Base-by-base conservation (phyloP, 2,888 invertebrate genomes). In the Drosophila flavopinicola region DNA sequence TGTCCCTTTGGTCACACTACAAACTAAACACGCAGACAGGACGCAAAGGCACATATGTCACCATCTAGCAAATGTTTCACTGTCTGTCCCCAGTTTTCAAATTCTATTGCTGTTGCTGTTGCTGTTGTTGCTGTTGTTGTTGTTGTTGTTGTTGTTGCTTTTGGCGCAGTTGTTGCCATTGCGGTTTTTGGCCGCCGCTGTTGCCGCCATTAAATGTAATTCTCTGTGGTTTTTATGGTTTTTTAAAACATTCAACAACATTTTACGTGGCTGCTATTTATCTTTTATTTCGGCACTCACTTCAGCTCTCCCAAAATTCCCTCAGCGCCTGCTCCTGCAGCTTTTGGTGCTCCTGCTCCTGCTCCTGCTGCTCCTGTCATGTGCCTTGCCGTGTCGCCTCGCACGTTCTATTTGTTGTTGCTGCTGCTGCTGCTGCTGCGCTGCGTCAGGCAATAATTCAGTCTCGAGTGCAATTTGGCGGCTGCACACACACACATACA, bases 221-320 rank as follows among this genome's bases (percentile, higher is more conserved):
- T 83, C 85, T 87, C 83, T 78, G 87, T 69, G 83, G 87, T 85
- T 84, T 87, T 84, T 87, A 84, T 84, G 87, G 83, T 87, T 84
- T 87, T 83, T 84, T 84, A 85, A 84, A 84, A 84, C 84, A 84
- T 84, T 85, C 84, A 87, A 86, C 84, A 87, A 69, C 85, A 83
- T 84, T 84, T 84, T 87, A 84, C 83, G 87, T 84, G 86, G 85
- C 85, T 87, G 87, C 85, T 82, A 87, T 84, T 84, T 84, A 85
- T 84, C 83, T 87, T 87, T 87, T 84, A 79, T 84, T 86, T 77
- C 71, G 77, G 52, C 65, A 78, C 71, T 58, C 65, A 52, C 75
- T 67, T 57, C 61, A 39, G 15, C 6, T 35, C n/a, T 10, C n/a
- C 27, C 38, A 7, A 30, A 32, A 32, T 27, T 6, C 29, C 6